Percentiles rank a stretch among this genome's conserved stretches.
Conservation (phyloP, 1,140 invertebrate genomes). For the Bombus pascuorum region DNA sequence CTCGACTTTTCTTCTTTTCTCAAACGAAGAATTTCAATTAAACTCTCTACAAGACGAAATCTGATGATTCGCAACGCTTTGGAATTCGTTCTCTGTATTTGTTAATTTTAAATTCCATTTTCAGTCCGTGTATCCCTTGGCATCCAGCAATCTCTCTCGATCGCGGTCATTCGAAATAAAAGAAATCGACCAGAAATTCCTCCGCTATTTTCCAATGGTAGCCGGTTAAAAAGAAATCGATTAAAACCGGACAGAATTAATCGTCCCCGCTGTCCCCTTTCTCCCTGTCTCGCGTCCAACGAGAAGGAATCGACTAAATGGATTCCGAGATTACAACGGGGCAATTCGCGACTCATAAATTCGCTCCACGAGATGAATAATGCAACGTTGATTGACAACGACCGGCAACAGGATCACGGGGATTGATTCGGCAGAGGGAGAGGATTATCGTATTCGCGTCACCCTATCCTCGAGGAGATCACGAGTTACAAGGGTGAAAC, state of each 20-base stretch:
- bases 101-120: not conserved
- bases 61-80: not conserved
- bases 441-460: slow-evolving; percentile 20
- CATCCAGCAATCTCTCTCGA: not conserved
- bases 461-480: not conserved
- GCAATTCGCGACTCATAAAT: slow-evolving; percentile 38
- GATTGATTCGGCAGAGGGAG: slow-evolving; percentile 1
- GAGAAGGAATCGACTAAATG: slow-evolving; percentile 28
- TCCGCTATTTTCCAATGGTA: not conserved
- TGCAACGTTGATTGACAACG: slow-evolving; percentile 40
- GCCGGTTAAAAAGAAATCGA: slow-evolving; percentile 24
- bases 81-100: not conserved
- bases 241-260: slow-evolving; percentile 14
- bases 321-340: slow-evolving; percentile 36
- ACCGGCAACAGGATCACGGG: not conserved
- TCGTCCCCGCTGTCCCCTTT: not conserved
- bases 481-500: not conserved
- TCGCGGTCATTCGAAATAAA: not conserved
- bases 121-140: too few relatives aligned
- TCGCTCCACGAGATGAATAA: slow-evolving; percentile 25
- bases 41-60: not conserved
- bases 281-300: not conserved
- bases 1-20: not conserved
- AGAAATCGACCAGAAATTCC: not conserved
- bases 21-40: not conserved